phyloP scores from a whole-genome alignment of 2,888 invertebrate genomes.

The Cetonia aurata region DNA sequence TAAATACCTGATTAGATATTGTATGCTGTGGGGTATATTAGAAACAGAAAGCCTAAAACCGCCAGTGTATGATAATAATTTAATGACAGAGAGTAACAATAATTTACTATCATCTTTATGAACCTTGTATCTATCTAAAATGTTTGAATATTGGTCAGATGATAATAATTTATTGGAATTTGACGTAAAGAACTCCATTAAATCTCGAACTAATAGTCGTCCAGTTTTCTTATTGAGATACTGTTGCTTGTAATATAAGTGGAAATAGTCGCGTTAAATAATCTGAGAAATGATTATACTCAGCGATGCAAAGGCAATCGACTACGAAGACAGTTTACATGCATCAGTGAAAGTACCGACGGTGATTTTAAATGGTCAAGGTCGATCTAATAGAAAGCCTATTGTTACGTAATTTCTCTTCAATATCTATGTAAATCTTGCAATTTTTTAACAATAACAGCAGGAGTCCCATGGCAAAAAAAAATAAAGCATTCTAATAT shows the following conservation, averaged over 20 bases:
- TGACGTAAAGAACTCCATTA: constrained; percentile 6
- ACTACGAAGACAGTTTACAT: constrained; percentile 25
- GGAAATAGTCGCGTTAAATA: constrained; percentile 16
- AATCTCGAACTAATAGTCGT: constrained; percentile 14
- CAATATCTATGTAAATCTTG: neutral
- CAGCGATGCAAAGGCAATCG: constrained; percentile 17
- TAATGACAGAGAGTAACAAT: no score
- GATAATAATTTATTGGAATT: neutral
- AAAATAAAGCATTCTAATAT: no score
- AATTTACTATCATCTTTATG: no score
- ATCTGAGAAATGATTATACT: constrained; percentile 14
- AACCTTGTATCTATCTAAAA: no score
- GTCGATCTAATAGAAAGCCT: constrained; percentile 26
- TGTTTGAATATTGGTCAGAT: no score
- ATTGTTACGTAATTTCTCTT: constrained; percentile 20
- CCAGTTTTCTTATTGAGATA: neutral
- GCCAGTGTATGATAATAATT: no score
- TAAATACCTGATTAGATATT: no score
- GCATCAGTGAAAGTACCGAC: constrained; percentile 25
- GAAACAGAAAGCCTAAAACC: no score
- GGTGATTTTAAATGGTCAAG: constrained; percentile 22
- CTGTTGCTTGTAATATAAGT: constrained; percentile 5
- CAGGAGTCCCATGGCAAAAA: no score
- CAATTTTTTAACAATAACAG: no score
- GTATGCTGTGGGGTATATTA: no score